Evolutionary conservation across 2,888 invertebrate species (phyloP), one percentile per base, ranked within the genome.

Genomic region (Petrolisthes cinctipes): DNA sequence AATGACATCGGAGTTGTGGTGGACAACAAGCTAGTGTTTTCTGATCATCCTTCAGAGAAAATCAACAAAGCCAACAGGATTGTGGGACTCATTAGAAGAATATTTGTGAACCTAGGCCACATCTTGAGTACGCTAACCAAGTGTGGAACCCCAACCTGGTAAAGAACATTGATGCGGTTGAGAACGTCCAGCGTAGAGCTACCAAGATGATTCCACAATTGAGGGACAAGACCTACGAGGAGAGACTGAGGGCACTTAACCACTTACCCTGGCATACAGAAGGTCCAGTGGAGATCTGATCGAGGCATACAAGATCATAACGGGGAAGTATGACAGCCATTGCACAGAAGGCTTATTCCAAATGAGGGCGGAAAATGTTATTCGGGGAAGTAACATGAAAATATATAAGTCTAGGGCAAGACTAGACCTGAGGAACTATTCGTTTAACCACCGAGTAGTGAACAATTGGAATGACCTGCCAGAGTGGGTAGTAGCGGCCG

Each of bases 401-500:
- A 75, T 75, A 11, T 23, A 75, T 4, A 75, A 75, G 37, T 23
- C 75, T 5, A 73, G 78, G 37, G 78, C 78, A 11, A 14, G 78
- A 51, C 54, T 78, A 51, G 78, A 78, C 51, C 23, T 51, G 9
- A 20, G 78, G 37, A 20, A 78, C 37, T 78, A 23, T 53, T 78
- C 78, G 11, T 78, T 78, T 78, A 5, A 7, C 78, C 11, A 51
- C 54, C n/a, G 75, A 7, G 75, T 75, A 17, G 7, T 75, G 20
- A 75, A 23, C 23, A 75, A 75, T n/a, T 75, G 78, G 78, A 78
- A 78, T 20, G 51, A 78, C 9, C 51, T 78, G 54, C 78, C 78
- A 78, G 78, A 78, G 51, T 78, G 78, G 78, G 78, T 78, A 6
- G 78, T 78, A 11, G n/a, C 9, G 11, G 78, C 78, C 5, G 78